phyloP scores from a whole-genome alignment of 2,888 invertebrate genomes.

The Odontothrips loti region DNA sequence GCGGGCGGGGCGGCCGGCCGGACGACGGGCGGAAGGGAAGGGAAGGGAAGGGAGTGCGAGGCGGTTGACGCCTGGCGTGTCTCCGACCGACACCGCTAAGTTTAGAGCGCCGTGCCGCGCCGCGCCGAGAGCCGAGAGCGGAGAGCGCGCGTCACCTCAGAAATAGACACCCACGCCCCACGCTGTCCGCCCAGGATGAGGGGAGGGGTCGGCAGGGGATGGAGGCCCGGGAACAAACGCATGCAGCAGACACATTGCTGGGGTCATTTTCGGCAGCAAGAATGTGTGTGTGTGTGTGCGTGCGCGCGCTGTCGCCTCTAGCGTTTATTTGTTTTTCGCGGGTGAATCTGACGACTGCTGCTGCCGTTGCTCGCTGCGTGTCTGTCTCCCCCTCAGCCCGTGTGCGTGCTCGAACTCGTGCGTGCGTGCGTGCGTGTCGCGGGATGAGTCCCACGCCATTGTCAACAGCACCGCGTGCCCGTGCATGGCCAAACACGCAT shows the following conservation, averaged over 20 bases:
- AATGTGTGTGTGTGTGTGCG: too few relatives aligned
- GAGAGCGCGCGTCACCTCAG: conserved; percentile 17
- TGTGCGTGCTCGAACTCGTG: not conserved
- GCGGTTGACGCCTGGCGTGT: conserved; percentile 23
- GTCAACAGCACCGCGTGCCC: conserved; percentile 16
- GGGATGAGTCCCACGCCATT: not conserved
- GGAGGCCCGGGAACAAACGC: not conserved
- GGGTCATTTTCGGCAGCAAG: too few relatives aligned
- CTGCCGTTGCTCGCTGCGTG: too few relatives aligned
- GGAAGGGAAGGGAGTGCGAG: not conserved
- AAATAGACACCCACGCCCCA: conserved; percentile 11
- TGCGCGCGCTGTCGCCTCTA: too few relatives aligned
- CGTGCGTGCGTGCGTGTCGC: conserved; percentile 17
- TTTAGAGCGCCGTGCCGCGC: not conserved
- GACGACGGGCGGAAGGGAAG: not conserved
- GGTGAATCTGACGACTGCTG: too few relatives aligned
- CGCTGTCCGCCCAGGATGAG: not conserved
- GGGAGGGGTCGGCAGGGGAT: not conserved
- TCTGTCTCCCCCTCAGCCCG: not conserved
- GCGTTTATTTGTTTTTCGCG: too few relatives aligned
- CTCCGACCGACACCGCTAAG: conserved; percentile 25
- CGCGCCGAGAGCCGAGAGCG: not conserved
- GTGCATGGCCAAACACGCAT: conserved; percentile 22
- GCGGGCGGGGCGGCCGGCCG: not conserved
- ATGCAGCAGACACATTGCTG: not conserved